Base-by-base conservation (phyloP, 1,140 invertebrate genomes). In the Bombus breviceps region DNA sequence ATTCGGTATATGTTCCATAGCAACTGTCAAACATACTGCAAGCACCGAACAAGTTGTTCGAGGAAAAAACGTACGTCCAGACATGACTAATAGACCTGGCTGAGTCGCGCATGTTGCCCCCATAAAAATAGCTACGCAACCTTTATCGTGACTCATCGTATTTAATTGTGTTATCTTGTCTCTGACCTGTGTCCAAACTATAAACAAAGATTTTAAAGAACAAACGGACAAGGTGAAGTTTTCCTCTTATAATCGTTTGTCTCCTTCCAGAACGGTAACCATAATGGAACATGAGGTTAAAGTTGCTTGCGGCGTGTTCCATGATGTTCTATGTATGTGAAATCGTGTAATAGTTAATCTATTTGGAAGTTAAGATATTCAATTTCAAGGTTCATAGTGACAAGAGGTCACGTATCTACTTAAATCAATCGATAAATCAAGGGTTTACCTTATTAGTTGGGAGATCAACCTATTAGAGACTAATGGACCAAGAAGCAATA, bases 161-260 rank as follows among this genome's bases (percentile, higher is more conserved):
- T 83, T 83, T 83, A 83, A 76, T 83, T 83, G 73, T 53, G 34
- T 66, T 83, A 83, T 74, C 80, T 62, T 18, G 71, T 8, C 37
- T 41, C 25, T 41, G 59, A 66, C 72, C 71, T 10, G 25, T 47
- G 71, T 0, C 41, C 43, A 39, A 32, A 8, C 41, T 53, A 25
- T n/a, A 53, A 32, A 25, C 43, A 43, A 4, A 41, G 28, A 32
- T 83, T 77, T 66, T 6, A 3, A 77, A 77, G 43, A 76, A 25
- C 15, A 53, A 47, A 75, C 32, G 28, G 12, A n/a, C 34, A 34
- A 32, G 6, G 34, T 43, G 34, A 83, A 53, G 47, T 41, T 47
- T 68, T 9, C 25, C 53, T n/a, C 28, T 53, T 66, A 25, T 37
- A 10, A 28, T 34, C 28, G 18, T 66, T 75, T 53, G 28, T n/a